These are phyloP conservation scores for Dolichoris vasculosae DNA, from an alignment of 1,140 invertebrate species.

Conservation along the genomic window DNA sequence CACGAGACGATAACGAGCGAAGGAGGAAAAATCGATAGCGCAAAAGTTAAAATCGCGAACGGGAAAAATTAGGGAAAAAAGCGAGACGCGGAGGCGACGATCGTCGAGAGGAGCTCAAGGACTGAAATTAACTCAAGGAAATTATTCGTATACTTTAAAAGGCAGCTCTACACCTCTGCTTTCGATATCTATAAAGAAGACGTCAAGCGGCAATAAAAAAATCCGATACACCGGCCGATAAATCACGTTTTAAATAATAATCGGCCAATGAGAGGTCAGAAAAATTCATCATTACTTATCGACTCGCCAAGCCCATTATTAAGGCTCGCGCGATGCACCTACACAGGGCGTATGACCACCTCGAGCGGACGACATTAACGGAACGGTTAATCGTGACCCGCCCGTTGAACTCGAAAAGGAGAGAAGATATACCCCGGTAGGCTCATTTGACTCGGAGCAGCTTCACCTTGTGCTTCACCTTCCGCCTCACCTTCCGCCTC, in stretches of 20 bases:
- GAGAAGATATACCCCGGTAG: constrained; percentile 27
- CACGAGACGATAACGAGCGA: neutral
- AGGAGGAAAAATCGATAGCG: neutral
- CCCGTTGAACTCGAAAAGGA: constrained; percentile 20
- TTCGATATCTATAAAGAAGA: constrained; percentile 13
- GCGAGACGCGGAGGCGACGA: neutral
- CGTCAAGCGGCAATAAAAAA: constrained; percentile 13
- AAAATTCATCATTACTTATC: constrained; percentile 3
- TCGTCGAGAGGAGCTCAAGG: neutral
- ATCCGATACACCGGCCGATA: neutral
- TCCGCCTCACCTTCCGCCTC: neutral
- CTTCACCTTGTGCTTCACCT: too few relatives aligned
- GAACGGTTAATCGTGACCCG: constrained; percentile 28
- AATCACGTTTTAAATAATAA: neutral
- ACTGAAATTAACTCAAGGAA: neutral
- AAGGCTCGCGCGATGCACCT: neutral
- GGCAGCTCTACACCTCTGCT: neutral
- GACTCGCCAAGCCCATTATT: neutral
- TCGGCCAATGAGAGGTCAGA: neutral
- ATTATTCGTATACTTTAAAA: constrained; percentile 2
- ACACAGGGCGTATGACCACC: neutral
- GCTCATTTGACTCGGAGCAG: constrained; percentile 22
- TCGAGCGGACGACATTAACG: constrained; percentile 37
- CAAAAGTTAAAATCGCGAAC: neutral
- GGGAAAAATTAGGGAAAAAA: neutral